Base-by-base conservation (phyloP, 2,797 vertebrate species). In the Coracias cyanogaster region DNA sequence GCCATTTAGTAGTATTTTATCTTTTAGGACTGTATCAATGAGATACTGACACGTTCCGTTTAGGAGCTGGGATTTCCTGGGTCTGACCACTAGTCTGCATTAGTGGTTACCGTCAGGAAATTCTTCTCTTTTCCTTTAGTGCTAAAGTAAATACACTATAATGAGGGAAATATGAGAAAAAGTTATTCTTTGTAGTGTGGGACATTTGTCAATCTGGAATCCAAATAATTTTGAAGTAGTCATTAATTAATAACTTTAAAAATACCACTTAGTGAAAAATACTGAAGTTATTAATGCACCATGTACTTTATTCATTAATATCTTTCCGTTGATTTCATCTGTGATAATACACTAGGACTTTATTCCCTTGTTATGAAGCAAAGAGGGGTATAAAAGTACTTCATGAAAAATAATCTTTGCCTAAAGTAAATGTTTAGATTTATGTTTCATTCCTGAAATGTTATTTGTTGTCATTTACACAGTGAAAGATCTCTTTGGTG, bases 41-140 rank as follows among this genome's bases (percentile, higher is more conserved):
- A 84, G 60, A 43, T 67, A 73, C 12, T 37, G 74, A 37, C 37
- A 35, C 0, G 0, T 77, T 84, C 25, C 17, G 7, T 37, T 46
- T 81, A 37, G 82, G 55, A 62, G 61, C 46, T 54, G 51, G 70
- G 79, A 65, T 87, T 90, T 94, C 90, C 83, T 90, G 92, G n/a
- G 60, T 82, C 70, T 87, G 76, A 82, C 90, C 90, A 43, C 82
- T 29, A 29, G 62, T 90, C 74, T 90, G 83, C 89, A 82, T 95
- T 92, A 95, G 86, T 87, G 92, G 86, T 92, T 78, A 57, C 49
- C 8, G 9, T 73, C 65, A 92, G 86, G 89, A 94, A 87, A 85
- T 87, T 67, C 52, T 88, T 77, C 61, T 84, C 49, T 80, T 87
- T 67, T 81, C 49, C 55, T 73, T 54, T n/a, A 82, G 76, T 60